Evolutionary conservation across 2,113 vertebrate species (phyloP).

Genomic region (Pomatostomus ruficeps): DNA sequence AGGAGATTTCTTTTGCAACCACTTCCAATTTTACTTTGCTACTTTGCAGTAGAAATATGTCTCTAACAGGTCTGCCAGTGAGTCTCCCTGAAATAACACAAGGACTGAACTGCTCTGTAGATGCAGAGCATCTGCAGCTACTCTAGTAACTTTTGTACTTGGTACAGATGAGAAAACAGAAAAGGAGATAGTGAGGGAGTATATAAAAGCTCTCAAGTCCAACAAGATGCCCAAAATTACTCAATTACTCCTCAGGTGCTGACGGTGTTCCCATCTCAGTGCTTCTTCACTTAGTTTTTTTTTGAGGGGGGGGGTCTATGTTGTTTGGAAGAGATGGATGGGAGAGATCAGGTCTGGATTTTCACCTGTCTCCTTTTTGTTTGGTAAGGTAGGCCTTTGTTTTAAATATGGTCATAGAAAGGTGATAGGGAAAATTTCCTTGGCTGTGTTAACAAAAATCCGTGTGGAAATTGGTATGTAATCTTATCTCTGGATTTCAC

Average conservation of each 20-base stretch:
- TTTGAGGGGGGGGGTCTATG: accelerated
- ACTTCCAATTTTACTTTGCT: not conserved
- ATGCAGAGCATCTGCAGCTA: not conserved
- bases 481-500: not conserved
- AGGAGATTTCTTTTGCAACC: not conserved
- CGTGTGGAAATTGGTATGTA: accelerated
- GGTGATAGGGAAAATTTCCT: not conserved
- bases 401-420: not conserved
- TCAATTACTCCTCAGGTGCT: not conserved
- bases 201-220: not conserved
- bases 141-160: not conserved
- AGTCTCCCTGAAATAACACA: not conserved
- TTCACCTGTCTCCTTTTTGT: not conserved
- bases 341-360: not conserved
- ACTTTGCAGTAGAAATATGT: not conserved
- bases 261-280: not conserved
- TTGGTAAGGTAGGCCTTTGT: not conserved
- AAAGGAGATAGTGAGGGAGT: not conserved
- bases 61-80: not conserved
- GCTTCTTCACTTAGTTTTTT: not conserved
- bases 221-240: not conserved
- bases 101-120: not conserved
- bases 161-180: not conserved
- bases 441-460: not conserved
- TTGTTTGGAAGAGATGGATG: not conserved